Evolutionary conservation across 2,797 vertebrate species (phyloP).

Genomic region (Tolypeutes matacus): DNA sequence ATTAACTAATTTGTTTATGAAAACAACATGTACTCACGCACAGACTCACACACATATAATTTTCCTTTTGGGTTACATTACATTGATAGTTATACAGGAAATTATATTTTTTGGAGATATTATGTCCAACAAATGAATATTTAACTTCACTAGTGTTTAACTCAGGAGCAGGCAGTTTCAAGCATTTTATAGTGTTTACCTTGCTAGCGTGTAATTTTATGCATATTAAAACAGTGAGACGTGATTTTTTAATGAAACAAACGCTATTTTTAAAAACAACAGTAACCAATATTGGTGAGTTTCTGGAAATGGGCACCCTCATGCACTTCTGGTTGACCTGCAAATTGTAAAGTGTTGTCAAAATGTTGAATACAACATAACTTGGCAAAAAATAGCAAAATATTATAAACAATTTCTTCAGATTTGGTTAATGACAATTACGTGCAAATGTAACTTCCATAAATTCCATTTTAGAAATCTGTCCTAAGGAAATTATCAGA

Average conservation of each 20-base stretch:
- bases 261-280: neutral
- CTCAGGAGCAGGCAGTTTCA: neutral
- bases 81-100: neutral
- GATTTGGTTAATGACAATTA: neutral
- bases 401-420: neutral
- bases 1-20: too few relatives aligned
- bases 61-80: neutral
- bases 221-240: neutral
- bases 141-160: neutral
- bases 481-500: neutral
- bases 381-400: neutral
- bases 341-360: neutral
- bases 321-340: neutral
- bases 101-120: neutral
- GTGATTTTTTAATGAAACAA: neutral
- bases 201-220: neutral
- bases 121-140: neutral
- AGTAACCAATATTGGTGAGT: neutral
- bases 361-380: neutral
- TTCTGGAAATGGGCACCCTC: neutral
- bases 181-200: too few relatives aligned
- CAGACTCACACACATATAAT: neutral
- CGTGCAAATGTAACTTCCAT: neutral
- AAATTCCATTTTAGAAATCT: neutral
- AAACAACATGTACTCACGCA: too few relatives aligned